Conservation (phyloP, 2,113 vertebrate species). For the Toxotes chatareus region DNA sequence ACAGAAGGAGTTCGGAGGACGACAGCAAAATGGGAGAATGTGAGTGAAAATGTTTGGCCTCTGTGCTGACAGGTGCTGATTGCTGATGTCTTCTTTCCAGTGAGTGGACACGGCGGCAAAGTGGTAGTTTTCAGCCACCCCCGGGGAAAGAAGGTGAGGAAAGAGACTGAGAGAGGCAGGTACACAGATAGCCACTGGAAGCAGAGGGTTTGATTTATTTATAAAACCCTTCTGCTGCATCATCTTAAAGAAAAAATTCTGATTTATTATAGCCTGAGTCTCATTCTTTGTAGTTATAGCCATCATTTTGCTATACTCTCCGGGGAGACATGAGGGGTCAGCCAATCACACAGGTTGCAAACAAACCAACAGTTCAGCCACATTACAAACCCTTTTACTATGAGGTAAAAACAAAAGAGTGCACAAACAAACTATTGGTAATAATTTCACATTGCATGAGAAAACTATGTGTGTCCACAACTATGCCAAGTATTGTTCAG, state of each 20-base stretch:
- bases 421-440: background rate
- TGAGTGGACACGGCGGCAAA: slow-evolving; percentile 32
- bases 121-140: slow-evolving; percentile 39
- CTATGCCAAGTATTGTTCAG: background rate
- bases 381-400: background rate
- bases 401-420: background rate
- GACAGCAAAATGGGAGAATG: slow-evolving; percentile 24
- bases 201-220: background rate
- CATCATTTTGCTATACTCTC: background rate
- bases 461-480: too few relatives aligned
- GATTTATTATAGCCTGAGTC: background rate
- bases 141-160: slow-evolving; percentile 24
- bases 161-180: slow-evolving; percentile 18
- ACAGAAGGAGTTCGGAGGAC: background rate
- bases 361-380: background rate
- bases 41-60: slow-evolving; percentile 43
- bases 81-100: slow-evolving; percentile 53
- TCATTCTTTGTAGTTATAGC: background rate
- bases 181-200: background rate
- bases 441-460: background rate
- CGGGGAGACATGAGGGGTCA: background rate
- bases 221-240: background rate
- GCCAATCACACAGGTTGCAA: background rate
- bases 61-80: slow-evolving; percentile 49
- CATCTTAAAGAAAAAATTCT: background rate